These are phyloP conservation scores for Lycocorax pyrrhopterus DNA, from an alignment of 2,113 vertebrate genomes.

Conservation along the genomic window DNA sequence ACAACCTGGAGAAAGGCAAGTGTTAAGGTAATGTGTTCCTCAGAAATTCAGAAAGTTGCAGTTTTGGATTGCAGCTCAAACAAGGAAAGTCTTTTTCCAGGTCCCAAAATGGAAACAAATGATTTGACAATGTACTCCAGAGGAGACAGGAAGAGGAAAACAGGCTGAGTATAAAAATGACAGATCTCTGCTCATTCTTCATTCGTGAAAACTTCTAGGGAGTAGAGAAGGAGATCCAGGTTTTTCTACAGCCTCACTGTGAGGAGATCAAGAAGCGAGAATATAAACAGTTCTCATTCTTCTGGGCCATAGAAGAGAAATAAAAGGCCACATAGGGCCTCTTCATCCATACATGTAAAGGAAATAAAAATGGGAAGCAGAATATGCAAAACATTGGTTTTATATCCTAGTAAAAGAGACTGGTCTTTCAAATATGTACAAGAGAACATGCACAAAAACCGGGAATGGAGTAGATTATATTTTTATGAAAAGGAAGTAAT, in stretches of 20 bases:
- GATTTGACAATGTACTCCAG: background rate
- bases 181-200: background rate
- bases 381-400: background rate
- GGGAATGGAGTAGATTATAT: background rate
- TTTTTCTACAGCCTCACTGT: background rate
- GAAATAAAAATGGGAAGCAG: background rate
- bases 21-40: background rate
- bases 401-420: background rate
- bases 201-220: background rate
- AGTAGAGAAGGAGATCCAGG: background rate
- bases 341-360: background rate
- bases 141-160: background rate
- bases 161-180: background rate
- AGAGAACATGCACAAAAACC: background rate
- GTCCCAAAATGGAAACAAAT: background rate
- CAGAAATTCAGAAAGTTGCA: background rate
- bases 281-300: background rate
- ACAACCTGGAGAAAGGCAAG: background rate
- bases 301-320: background rate
- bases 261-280: background rate
- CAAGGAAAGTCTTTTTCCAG: background rate
- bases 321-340: background rate
- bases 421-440: background rate
- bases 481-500: background rate
- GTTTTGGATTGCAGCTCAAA: background rate